These are phyloP conservation scores for Campopleginae sp. DNA, from an alignment of 2,888 invertebrate genomes.

Conservation along the genomic window DNA sequence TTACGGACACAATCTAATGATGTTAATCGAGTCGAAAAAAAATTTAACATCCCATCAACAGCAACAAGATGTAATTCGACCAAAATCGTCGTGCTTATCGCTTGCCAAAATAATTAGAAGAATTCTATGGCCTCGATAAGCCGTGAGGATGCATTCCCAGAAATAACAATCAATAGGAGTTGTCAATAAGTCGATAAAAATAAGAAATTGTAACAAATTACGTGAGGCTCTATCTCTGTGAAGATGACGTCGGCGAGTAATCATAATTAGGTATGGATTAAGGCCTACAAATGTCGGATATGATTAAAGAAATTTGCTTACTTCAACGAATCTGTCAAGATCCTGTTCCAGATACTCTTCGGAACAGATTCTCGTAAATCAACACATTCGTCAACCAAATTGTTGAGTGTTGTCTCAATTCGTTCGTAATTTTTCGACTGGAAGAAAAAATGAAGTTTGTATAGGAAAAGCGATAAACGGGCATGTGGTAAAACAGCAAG, in stretches of 20 bases:
- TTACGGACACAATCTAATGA: background rate
- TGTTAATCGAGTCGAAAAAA: background rate
- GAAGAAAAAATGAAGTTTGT: constrained; percentile 17
- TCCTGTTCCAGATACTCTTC: constrained; percentile 60
- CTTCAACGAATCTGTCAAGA: constrained; percentile 54
- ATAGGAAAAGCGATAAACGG: constrained; percentile 3
- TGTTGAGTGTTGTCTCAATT: constrained; percentile 57
- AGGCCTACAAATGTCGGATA: background rate
- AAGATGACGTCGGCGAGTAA: too few species aligned
- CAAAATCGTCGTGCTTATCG: too few species aligned
- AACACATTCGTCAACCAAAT: constrained; percentile 53
- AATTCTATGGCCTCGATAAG: too few species aligned
- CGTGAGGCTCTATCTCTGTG: too few species aligned
- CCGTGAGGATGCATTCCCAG: too few species aligned
- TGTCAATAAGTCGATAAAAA: too few species aligned
- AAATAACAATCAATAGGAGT: too few species aligned
- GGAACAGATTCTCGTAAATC: constrained; percentile 60
- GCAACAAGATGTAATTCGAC: too few species aligned
- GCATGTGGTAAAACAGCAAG: background rate
- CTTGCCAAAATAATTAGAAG: too few species aligned
- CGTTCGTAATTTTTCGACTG: constrained; percentile 62
- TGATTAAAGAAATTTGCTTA: background rate
- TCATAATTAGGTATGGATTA: too few species aligned
- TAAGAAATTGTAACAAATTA: too few species aligned
- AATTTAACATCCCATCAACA: too few species aligned